Conservation (phyloP, 2,113 vertebrate species). For the Ginglymostoma cirratum region DNA sequence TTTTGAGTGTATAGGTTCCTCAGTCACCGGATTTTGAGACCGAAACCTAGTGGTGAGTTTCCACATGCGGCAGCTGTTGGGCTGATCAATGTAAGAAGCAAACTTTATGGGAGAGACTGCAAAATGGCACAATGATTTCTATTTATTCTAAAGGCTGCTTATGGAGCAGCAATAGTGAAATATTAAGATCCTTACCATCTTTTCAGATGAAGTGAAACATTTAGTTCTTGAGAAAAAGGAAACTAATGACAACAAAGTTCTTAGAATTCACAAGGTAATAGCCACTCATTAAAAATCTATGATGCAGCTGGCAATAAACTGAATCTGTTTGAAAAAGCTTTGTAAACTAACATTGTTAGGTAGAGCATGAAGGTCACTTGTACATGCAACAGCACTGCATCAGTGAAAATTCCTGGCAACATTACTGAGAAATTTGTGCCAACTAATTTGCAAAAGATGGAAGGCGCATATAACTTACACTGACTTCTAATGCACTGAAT, state of each 20-base stretch:
- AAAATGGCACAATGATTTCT: background rate
- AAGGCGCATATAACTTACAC: background rate
- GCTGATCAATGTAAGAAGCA: background rate
- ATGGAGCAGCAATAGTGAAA: background rate
- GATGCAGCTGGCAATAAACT: background rate
- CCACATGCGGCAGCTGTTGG: background rate
- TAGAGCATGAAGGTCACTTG: background rate
- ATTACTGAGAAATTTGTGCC: background rate
- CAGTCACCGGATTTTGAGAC: background rate
- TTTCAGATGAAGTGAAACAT: background rate
- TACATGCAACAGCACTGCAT: background rate
- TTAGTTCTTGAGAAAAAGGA: background rate
- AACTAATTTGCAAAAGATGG: background rate
- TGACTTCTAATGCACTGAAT: background rate
- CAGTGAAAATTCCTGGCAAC: conserved; percentile 12
- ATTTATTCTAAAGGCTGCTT: background rate
- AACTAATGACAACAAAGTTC: background rate
- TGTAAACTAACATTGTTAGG: background rate
- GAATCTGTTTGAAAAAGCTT: background rate
- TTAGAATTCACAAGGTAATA: background rate
- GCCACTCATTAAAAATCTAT: background rate
- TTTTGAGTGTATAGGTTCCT: background rate
- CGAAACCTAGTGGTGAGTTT: background rate
- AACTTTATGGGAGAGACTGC: background rate
- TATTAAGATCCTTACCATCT: background rate